A percentile compares a stretch with the other conserved stretches of the same genome.
phyloP scores from a whole-genome alignment of 2,113 vertebrate species.

The Seriola quinqueradiata region DNA sequence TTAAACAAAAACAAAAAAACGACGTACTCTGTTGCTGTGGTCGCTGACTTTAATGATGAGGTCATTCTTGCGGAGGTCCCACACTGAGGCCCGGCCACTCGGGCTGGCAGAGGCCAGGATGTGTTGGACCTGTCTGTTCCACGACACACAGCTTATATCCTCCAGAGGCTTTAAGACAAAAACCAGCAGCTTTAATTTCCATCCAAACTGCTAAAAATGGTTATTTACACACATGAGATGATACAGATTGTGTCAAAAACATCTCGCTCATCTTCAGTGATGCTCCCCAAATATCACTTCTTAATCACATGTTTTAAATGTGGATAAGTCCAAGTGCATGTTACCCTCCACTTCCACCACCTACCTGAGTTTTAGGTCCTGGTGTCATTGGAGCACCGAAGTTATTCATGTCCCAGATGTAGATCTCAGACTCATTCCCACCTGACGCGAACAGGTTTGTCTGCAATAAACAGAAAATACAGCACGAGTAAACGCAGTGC shows the following conservation, averaged over 20 bases:
- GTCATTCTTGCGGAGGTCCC: conserved; percentile 98
- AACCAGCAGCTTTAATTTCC: conserved; percentile 16
- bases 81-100: conserved; percentile 92
- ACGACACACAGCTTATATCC: conserved; percentile 91
- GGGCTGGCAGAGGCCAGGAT: conserved; percentile 91
- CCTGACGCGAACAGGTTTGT: conserved; percentile 95
- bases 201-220: not conserved
- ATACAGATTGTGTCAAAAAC: not conserved
- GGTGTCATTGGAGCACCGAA: conserved; percentile 97
- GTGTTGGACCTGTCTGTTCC: conserved; percentile 88
- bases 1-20: not conserved
- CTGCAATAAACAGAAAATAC: conserved; percentile 75
- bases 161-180: conserved; percentile 87
- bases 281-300: too few species aligned
- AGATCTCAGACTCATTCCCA: conserved; percentile 98
- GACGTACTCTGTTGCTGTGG: conserved; percentile 93
- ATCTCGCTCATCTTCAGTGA: too few species aligned
- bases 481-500: not conserved
- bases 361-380: conserved; percentile 95
- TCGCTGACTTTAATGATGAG: conserved; percentile 99
- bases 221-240: not conserved
- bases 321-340: too few species aligned
- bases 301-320: too few species aligned
- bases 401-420: conserved; percentile 98
- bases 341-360: too few species aligned